Percentiles rank a stretch among this genome's conserved stretches.
Conservation (phyloP, 2,797 vertebrate species). For the Choloepus didactylus region DNA sequence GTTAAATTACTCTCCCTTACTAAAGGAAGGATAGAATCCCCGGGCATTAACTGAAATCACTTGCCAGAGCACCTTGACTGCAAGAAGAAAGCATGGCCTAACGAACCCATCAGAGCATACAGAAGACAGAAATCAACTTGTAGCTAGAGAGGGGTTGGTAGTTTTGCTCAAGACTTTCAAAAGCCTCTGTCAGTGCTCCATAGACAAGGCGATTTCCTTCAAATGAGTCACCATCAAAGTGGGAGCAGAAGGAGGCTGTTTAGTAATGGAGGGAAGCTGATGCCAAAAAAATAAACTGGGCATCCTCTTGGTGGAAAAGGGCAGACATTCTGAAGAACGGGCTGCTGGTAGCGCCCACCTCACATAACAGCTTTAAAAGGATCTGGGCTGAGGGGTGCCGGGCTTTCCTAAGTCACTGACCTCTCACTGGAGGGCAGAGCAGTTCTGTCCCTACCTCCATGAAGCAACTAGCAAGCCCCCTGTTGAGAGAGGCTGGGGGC, state of each 20-base stretch:
- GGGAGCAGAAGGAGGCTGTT: neutral
- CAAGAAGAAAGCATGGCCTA: neutral
- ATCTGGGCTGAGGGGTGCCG: rapidly evolving
- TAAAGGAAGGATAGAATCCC: neutral
- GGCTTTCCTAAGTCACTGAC: neutral
- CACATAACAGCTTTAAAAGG: neutral
- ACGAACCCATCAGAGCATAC: neutral
- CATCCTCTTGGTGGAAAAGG: neutral
- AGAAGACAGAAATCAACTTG: neutral
- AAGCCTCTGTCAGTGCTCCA: neutral
- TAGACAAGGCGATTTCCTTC: neutral
- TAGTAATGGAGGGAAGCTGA: neutral
- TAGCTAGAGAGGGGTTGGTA: neutral
- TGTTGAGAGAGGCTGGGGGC: neutral
- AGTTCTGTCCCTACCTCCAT: neutral
- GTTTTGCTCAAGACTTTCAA: neutral
- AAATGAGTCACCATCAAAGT: neutral
- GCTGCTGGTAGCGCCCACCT: neutral
- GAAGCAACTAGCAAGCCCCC: neutral
- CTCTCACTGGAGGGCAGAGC: neutral
- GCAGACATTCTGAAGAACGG: neutral
- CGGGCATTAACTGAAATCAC: neutral
- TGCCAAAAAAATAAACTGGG: neutral
- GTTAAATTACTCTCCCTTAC: neutral
- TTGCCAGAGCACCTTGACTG: neutral